Evolutionary conservation across 30 jellyfish, hydroid and myxozoan genomes (phyloP), one percentile per base, ranked within the genome.

Genomic region (Cassiopea xamachana): DNA sequence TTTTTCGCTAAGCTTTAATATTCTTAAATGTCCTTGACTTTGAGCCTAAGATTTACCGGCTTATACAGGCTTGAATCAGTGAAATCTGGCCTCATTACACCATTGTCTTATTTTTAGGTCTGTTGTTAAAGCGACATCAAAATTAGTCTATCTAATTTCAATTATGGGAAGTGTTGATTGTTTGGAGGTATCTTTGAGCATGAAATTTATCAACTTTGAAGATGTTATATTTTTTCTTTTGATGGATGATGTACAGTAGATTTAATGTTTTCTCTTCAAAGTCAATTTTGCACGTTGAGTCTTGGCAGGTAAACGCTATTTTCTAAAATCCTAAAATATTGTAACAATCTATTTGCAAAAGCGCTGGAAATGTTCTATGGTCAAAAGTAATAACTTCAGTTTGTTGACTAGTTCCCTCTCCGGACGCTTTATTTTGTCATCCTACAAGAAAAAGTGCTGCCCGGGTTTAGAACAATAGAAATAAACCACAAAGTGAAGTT

Each of bases 161-260:
- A 44, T 77, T 46, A 82, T 39, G 2, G 83, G 75, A 75, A 17
- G 75, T 5, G 45, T 86, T 13, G 93, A 86, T 67, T 87, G 93
- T 12, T 16, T 62, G n/a, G 73, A 73, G 88, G 93, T 74, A 86
- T 59, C 14, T 59, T 6, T 59, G 8, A 6, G 69, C 69, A 7
- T 6, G 69, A 59, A 14, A 59, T 14, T 59, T 14, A 59, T 6
- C 14, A 59, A 14, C 14, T 59, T 6, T 59, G 14, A 14, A 7
- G 14, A 59, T 59, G 69, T 59, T 6, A 59, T 59, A 14, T 7
- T 59, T 6, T 6, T 59, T 7, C 69, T 59, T 0, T 59, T 14
- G 14, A 6, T 59, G 14, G 69, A 59, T 59, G 13, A 59, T 6
- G 8, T 7, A 7, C 69, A 59, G 69, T 6, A 59, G 69, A 7